Conservation (phyloP, 1,140 invertebrate genomes). For the Zeugodacus cucurbitae region DNA sequence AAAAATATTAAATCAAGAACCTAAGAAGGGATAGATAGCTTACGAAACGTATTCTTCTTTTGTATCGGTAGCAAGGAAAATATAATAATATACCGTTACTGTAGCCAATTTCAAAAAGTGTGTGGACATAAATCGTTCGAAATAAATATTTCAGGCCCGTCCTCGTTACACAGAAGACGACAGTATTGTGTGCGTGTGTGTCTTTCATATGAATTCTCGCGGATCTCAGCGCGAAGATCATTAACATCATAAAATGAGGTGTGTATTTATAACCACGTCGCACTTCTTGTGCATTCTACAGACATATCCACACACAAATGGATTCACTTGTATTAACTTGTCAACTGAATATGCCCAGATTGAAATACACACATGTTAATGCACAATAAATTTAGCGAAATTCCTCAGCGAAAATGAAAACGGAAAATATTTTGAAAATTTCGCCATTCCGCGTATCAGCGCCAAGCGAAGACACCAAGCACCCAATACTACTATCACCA, state of each 20-base stretch:
- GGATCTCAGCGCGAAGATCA: constrained; percentile 5
- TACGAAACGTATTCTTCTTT: no score
- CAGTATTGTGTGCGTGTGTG: not conserved
- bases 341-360: not conserved
- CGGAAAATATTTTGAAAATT: not conserved
- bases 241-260: constrained; percentile 10
- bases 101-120: not conserved
- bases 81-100: no score
- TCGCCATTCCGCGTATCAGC: constrained; percentile 8
- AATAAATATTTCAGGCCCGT: not conserved
- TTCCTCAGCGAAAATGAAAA: not conserved
- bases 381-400: not conserved
- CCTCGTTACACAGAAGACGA: not conserved
- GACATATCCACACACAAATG: not conserved
- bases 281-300: not conserved
- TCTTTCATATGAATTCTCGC: not conserved
- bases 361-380: not conserved
- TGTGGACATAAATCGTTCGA: not conserved
- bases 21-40: no score
- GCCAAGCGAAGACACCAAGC: not conserved
- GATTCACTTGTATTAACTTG: not conserved
- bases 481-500: not conserved
- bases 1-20: no score
- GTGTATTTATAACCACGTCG: not conserved
- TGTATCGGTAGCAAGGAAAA: no score